Evolutionary conservation across 2,797 vertebrate genomes (phyloP).

Genomic region (Sarcoramphus papa): DNA sequence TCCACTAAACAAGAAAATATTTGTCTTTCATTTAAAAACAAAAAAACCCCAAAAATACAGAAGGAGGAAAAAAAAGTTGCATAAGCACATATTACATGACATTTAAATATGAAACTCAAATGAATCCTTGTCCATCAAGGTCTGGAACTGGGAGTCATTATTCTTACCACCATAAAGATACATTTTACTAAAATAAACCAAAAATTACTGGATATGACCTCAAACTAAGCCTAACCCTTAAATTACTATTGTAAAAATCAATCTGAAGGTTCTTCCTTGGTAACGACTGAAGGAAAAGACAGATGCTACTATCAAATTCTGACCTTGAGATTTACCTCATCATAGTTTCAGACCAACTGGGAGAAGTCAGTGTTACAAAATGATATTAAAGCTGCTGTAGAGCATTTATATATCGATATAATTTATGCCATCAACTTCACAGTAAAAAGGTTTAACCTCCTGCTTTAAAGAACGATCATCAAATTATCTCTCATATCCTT

Average conservation of each 20-base stretch:
- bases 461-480: constrained; percentile 7
- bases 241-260: not conserved
- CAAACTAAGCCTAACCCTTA: not conserved
- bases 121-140: not conserved
- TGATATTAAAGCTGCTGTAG: not conserved
- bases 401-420: constrained; percentile 5
- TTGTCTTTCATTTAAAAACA: not conserved
- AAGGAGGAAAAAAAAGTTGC: accelerated
- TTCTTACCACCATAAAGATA: not conserved
- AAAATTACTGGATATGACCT: not conserved
- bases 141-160: not conserved
- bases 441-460: constrained; percentile 24
- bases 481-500: constrained; percentile 15
- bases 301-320: not conserved
- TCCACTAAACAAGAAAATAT: not conserved
- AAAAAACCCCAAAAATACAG: not conserved
- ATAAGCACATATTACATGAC: not conserved
- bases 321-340: constrained; percentile 8
- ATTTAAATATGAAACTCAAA: not conserved
- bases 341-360: not conserved
- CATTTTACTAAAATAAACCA: not conserved
- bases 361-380: not conserved
- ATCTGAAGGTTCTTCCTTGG: not conserved
- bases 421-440: constrained; percentile 1
- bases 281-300: not conserved